Conservation (phyloP, 2,797 vertebrate species). For the Tragopan temminckii region DNA sequence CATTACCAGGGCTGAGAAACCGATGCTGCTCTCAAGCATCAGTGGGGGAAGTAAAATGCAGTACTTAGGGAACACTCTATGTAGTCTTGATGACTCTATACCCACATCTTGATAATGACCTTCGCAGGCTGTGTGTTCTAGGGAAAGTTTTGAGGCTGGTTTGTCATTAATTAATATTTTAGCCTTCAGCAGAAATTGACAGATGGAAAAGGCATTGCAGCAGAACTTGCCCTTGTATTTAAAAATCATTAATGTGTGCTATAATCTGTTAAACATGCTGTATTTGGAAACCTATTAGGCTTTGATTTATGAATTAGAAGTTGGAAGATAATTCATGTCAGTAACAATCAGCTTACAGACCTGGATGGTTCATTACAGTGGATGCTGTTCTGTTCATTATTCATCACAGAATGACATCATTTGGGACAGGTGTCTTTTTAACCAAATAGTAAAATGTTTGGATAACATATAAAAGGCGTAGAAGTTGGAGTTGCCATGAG, state of each 20-base stretch:
- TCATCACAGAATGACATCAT: background rate
- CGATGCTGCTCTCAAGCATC: background rate
- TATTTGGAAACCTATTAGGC: background rate
- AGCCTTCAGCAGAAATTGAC: background rate
- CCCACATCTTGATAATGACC: background rate
- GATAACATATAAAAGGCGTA: background rate
- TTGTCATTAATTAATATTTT: constrained; percentile 12
- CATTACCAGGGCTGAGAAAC: background rate
- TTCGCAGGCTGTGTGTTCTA: background rate
- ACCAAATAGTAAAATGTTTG: background rate
- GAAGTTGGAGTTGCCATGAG: background rate
- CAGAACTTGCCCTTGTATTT: background rate
- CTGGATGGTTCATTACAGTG: background rate
- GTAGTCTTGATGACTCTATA: background rate
- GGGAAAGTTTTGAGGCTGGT: background rate
- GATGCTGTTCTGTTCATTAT: background rate
- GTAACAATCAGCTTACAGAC: background rate
- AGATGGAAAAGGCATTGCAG: background rate
- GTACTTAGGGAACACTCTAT: background rate
- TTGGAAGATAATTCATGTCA: background rate
- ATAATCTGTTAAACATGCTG: background rate
- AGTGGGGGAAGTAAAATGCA: background rate
- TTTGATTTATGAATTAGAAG: constrained; percentile 23
- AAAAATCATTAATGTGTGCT: background rate
- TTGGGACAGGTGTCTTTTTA: background rate